Percentiles rank a stretch among this genome's conserved stretches.
Conservation (phyloP, 2,797 vertebrate species). For the Molossus alvarezi region DNA sequence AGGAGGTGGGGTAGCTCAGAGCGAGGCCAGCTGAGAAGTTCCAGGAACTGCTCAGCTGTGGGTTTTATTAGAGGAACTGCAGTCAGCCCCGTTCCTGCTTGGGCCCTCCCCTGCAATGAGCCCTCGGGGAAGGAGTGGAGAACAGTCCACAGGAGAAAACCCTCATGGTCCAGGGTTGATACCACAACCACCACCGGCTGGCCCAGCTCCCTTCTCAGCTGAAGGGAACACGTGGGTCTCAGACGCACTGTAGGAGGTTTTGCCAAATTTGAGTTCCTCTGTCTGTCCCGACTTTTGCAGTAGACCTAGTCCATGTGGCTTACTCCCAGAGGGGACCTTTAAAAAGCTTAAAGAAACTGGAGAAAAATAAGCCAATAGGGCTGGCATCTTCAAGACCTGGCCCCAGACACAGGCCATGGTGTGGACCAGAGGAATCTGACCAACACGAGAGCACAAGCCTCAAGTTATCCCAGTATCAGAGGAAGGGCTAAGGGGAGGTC, state of each 20-base stretch:
- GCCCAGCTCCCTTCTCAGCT: neutral
- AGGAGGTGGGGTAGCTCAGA: rapidly evolving
- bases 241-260: neutral
- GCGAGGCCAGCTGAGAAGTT: neutral
- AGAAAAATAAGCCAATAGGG: too few relatives aligned
- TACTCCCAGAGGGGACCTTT: rapidly evolving
- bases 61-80: neutral
- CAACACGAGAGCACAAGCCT: rapidly evolving
- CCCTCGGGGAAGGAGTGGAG: neutral
- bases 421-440: rapidly evolving
- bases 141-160: rapidly evolving
- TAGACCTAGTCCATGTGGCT: rapidly evolving
- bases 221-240: neutral
- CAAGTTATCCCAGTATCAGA: rapidly evolving
- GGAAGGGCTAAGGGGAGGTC: neutral
- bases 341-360: neutral
- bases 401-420: neutral
- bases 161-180: rapidly evolving
- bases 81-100: neutral
- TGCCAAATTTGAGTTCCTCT: neutral
- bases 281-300: neutral
- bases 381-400: rapidly evolving
- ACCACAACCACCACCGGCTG: rapidly evolving
- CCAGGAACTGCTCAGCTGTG: neutral
- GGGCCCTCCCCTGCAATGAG: too few relatives aligned